A percentile compares a stretch with the other conserved stretches of the same genome.
Evolutionary conservation across 23 tunicate species (phyloP).

Genomic region (Corella eumyota): DNA sequence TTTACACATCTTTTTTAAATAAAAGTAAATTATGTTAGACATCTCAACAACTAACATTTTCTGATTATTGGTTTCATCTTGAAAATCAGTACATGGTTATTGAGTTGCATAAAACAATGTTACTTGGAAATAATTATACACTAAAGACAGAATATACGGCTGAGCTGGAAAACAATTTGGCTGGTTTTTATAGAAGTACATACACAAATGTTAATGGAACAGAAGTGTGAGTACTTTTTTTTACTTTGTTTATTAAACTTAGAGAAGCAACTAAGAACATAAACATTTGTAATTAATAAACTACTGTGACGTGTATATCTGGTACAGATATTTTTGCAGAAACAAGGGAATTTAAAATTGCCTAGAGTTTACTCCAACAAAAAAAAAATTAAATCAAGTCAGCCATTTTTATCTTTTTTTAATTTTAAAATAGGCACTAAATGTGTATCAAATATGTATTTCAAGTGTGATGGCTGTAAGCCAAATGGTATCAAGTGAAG

Average conservation of each 20-base stretch:
- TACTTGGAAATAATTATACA: slow-evolving; percentile 26
- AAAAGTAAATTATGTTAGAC: too few relatives aligned
- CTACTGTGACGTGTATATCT: too few relatives aligned
- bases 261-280: background rate
- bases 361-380: too few relatives aligned
- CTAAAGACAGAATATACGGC: slow-evolving; percentile 26
- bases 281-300: too few relatives aligned
- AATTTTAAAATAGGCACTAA: background rate
- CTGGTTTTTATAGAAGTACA: slow-evolving; percentile 61
- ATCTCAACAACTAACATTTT: too few relatives aligned
- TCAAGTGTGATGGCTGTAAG: slow-evolving; percentile 64
- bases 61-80: slow-evolving; percentile 1
- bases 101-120: slow-evolving; percentile 12
- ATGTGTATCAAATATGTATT: background rate
- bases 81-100: slow-evolving; percentile 44
- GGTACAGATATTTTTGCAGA: too few relatives aligned
- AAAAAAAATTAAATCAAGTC: background rate
- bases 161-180: slow-evolving; percentile 30
- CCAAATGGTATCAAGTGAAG: slow-evolving; percentile 70
- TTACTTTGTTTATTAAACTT: background rate
- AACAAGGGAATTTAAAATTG: too few relatives aligned
- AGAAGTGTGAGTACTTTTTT: slow-evolving; percentile 17
- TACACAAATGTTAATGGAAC: slow-evolving; percentile 29
- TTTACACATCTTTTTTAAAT: too few relatives aligned
- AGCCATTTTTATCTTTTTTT: background rate